Evolutionary conservation across 2,888 invertebrate species (phyloP).

Genomic region (Brachyptera putata): DNA sequence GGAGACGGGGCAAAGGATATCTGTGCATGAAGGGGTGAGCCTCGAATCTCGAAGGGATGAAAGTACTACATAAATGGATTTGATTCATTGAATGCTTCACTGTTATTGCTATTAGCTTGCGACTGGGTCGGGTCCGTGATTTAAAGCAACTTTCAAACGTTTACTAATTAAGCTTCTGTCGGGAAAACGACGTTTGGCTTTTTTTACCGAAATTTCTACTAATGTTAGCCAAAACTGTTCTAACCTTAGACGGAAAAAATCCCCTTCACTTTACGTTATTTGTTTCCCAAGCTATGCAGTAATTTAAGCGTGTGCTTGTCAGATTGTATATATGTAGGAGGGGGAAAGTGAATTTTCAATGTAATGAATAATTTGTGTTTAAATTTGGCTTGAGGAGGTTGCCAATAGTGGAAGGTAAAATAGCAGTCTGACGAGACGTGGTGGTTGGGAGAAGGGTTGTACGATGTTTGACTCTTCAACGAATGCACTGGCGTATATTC

Average conservation of each 20-base stretch:
- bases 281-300: slow-evolving; percentile 28
- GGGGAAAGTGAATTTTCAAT: slow-evolving; percentile 44
- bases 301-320: slow-evolving; percentile 47
- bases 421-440: no score
- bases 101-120: slow-evolving; percentile 21
- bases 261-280: slow-evolving; percentile 27
- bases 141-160: slow-evolving; percentile 46
- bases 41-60: slow-evolving; percentile 26
- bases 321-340: slow-evolving; percentile 25
- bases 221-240: slow-evolving; percentile 26
- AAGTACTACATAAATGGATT: slow-evolving; percentile 27
- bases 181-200: slow-evolving; percentile 47
- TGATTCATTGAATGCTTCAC: slow-evolving; percentile 29
- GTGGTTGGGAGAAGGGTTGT: slow-evolving; percentile 1
- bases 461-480: neutral
- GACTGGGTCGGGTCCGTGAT: slow-evolving; percentile 40
- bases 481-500: no score
- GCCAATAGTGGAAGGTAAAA: slow-evolving; percentile 15
- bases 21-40: slow-evolving; percentile 16
- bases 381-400: slow-evolving; percentile 38
- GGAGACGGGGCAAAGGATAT: neutral
- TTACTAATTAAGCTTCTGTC: slow-evolving; percentile 51
- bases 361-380: slow-evolving; percentile 44
- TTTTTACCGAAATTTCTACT: slow-evolving; percentile 40
- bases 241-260: slow-evolving; percentile 27